Evolutionary conservation across 1,140 invertebrate genomes (phyloP).

Genomic region (Pseudachorutes palmiensis): DNA sequence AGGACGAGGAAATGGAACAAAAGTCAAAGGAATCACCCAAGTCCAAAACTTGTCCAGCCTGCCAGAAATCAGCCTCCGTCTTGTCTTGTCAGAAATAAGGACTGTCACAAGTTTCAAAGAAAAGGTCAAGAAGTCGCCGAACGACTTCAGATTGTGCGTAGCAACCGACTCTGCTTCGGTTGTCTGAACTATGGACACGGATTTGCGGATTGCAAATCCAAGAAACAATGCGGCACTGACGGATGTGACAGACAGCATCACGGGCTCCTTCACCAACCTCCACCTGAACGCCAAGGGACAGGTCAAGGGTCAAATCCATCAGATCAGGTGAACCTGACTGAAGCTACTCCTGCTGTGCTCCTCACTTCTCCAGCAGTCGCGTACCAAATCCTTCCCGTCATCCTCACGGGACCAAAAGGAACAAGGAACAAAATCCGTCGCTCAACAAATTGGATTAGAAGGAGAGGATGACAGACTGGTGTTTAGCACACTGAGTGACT

Average conservation of each 20-base stretch:
- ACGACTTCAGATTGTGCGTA: no score
- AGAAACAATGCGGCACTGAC: slow-evolving; percentile 7
- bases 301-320: neutral
- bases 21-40: no score
- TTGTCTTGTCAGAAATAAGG: no score
- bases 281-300: no score
- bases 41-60: no score
- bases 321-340: no score
- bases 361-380: neutral
- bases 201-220: neutral
- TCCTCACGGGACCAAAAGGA: slow-evolving; percentile 4
- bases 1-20: no score
- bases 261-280: slow-evolving; percentile 10
- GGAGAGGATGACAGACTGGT: neutral
- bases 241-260: slow-evolving; percentile 17
- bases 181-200: slow-evolving; percentile 1
- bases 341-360: neutral
- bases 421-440: neutral
- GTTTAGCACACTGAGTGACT: neutral
- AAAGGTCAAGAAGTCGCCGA: no score
- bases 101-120: no score
- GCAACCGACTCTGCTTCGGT: no score
- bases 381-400: slow-evolving; percentile 12
- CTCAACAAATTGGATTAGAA: neutral
- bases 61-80: no score